Base-by-base conservation (phyloP, 2,113 vertebrate genomes). In the Dasypus novemcinctus region DNA sequence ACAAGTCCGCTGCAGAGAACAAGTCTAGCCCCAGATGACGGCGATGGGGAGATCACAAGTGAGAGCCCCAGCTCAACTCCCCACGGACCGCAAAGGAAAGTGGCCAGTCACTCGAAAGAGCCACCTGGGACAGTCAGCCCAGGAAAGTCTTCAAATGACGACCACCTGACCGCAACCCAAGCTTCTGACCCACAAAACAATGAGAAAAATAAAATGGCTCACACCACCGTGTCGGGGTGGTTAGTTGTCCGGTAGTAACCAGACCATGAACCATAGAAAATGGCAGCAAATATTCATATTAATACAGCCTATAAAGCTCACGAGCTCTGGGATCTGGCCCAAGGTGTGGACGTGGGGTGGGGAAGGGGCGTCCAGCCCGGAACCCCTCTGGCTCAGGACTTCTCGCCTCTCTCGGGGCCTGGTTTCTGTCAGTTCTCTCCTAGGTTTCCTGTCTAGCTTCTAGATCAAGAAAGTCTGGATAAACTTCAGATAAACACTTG, bases 401-500 rank as follows among this genome's bases (percentile, higher is more conserved):
- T 23, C 23, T 33, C 38, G 36, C 13, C 36, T 81, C 68, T 79
- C 54, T 21, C 74, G n/a, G 63, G 95, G 69, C 82, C 75, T 49
- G 49, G 9, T 72, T 71, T n/a, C 89, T 89, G 83, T 91, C 91
- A 3, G 1, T 79, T 79, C 59, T 82, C 68, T 49, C 43, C 52
- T 66, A 85, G 36, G 86, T 38, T 95, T 96, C 82, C 95, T 96
- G 84, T 82, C 93, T 94, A 85, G 93, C 90, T 95, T 94, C 92
- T 84, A 96, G 92, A 95, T 96, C 75, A 93, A 96, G 92, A 94
- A 93, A 96, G 90, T 80, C 96, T 97, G 96, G 75, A 93, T 93
- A 96, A 96, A 93, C 96, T 96, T 97, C 84, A 96, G 93, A 97
- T 96, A 94, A 97, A 97, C 93, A 97, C 74, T 94, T 95, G 80